phyloP scores from a whole-genome alignment of 2,888 invertebrate genomes.

The Carabus problematicus region DNA sequence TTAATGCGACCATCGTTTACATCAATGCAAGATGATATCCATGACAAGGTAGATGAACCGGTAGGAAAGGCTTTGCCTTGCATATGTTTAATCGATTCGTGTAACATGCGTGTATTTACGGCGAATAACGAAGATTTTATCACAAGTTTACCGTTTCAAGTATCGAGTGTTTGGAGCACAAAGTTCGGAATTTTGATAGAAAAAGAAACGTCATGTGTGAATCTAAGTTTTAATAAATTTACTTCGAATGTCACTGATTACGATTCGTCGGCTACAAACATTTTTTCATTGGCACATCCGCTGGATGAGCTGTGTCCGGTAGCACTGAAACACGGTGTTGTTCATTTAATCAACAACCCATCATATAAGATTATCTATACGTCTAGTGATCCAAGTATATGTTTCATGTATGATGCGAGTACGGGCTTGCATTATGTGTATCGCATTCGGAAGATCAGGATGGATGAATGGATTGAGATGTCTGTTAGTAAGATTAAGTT shows the following conservation, averaged over 20 bases:
- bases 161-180: slow-evolving; percentile 83
- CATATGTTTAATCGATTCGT: slow-evolving; percentile 76
- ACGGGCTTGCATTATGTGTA: slow-evolving; percentile 83
- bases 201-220: slow-evolving; percentile 62
- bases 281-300: slow-evolving; percentile 89
- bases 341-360: slow-evolving; percentile 70
- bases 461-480: slow-evolving; percentile 67
- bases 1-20: slow-evolving; percentile 66
- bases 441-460: slow-evolving; percentile 75
- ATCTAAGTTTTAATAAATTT: slow-evolving; percentile 42
- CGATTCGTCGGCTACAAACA: slow-evolving; percentile 72
- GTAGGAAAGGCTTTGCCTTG: slow-evolving; percentile 67
- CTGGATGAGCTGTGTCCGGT: slow-evolving; percentile 91
- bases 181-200: slow-evolving; percentile 87
- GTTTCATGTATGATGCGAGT: slow-evolving; percentile 80
- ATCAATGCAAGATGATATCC: slow-evolving; percentile 50
- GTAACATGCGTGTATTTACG: slow-evolving; percentile 79
- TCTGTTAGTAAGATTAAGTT: slow-evolving; percentile 48
- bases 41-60: slow-evolving; percentile 62
- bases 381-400: slow-evolving; percentile 78
- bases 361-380: slow-evolving; percentile 76
- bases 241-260: slow-evolving; percentile 20
- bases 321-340: slow-evolving; percentile 70
- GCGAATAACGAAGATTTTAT: slow-evolving; percentile 84
- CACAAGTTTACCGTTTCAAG: slow-evolving; percentile 80